phyloP scores from a whole-genome alignment of 2,113 vertebrate genomes.

The Solea solea region DNA sequence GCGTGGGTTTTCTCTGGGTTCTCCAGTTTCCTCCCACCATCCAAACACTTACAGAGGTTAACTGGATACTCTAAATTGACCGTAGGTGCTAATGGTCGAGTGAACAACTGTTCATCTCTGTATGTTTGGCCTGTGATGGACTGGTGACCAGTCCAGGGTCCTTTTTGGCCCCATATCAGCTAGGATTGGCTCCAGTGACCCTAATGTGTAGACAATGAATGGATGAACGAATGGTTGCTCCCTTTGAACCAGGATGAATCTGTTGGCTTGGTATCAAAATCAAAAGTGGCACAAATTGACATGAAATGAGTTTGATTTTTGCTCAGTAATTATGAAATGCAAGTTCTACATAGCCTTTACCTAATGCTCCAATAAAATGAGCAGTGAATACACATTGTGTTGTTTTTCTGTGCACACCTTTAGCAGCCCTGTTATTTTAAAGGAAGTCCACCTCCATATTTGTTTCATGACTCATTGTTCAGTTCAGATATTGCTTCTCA shows the following conservation, averaged over 20 bases:
- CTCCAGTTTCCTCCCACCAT: too few relatives aligned
- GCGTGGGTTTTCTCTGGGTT: too few relatives aligned
- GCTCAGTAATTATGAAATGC: neutral
- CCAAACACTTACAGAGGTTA: too few relatives aligned
- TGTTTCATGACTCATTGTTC: neutral
- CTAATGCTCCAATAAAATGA: conserved; percentile 6
- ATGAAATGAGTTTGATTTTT: conserved; percentile 20
- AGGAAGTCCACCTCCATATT: neutral
- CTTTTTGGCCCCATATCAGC: too few relatives aligned
- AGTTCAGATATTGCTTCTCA: neutral
- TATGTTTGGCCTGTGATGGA: too few relatives aligned
- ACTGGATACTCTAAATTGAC: too few relatives aligned
- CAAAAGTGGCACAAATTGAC: neutral
- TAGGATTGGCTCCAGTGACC: too few relatives aligned
- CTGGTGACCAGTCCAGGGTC: too few relatives aligned
- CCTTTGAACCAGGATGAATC: neutral
- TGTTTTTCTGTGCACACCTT: too few relatives aligned
- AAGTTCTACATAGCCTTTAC: too few relatives aligned
- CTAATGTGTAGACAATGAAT: neutral
- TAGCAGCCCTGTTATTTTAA: neutral
- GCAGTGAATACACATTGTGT: neutral
- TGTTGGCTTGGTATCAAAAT: neutral
- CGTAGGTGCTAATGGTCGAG: too few relatives aligned
- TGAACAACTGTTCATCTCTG: too few relatives aligned
- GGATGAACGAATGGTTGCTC: neutral